A percentile compares a stretch with the other conserved stretches of the same genome.
phyloP scores from a whole-genome alignment of 2,888 invertebrate species.

The Athripsodes cinereus region DNA sequence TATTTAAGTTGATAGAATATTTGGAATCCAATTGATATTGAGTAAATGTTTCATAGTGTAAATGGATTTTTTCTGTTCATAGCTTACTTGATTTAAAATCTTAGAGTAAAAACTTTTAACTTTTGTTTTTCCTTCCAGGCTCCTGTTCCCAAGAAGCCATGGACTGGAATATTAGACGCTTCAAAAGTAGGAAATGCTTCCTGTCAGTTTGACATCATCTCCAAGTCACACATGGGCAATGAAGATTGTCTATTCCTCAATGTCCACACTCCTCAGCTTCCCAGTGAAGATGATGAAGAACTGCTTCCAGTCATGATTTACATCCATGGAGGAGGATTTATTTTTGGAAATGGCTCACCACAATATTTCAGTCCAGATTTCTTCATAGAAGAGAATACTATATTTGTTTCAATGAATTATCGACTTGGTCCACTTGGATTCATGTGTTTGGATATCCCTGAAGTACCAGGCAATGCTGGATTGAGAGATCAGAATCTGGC shows the following conservation, averaged over 20 bases:
- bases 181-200: conserved; percentile 35
- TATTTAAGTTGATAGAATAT: too few relatives aligned
- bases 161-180: conserved; percentile 46
- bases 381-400: conserved; percentile 39
- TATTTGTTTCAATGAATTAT: conserved; percentile 48
- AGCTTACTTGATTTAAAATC: too few relatives aligned
- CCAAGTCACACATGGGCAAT: conserved; percentile 32
- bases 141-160: conserved; percentile 39
- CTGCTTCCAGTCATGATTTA: conserved; percentile 42
- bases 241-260: conserved; percentile 47
- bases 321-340: conserved; percentile 49
- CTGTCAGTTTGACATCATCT: conserved; percentile 30
- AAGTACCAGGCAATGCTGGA: conserved; percentile 47
- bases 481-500: conserved; percentile 46
- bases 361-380: conserved; percentile 45
- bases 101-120: too few relatives aligned
- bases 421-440: conserved; percentile 46
- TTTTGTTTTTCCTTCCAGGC: conserved; percentile 33
- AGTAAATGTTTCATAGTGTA: too few relatives aligned
- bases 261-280: conserved; percentile 38
- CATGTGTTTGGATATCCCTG: conserved; percentile 39
- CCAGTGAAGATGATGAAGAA: conserved; percentile 30
- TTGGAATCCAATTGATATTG: too few relatives aligned
- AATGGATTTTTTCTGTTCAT: too few relatives aligned
- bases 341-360: conserved; percentile 40